These are phyloP conservation scores for Phyllotis vaccarum DNA, from an alignment of 2,797 vertebrate species.

Conservation along the genomic window DNA sequence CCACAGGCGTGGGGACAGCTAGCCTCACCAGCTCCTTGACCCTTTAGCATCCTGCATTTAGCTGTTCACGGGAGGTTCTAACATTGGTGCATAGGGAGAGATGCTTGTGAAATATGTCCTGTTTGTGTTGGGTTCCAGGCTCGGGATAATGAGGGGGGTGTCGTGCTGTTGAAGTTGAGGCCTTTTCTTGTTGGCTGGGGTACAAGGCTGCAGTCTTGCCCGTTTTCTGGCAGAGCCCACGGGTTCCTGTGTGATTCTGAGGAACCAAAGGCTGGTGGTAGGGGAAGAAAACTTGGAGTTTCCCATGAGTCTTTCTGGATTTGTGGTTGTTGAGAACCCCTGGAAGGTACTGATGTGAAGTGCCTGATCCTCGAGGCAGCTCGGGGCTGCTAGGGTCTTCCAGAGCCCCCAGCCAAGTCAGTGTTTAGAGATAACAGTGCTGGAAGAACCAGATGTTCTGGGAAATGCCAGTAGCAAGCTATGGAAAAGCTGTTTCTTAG, in stretches of 20 bases:
- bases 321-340: constrained; percentile 15
- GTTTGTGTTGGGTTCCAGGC: constrained; percentile 79
- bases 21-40: constrained; percentile 48
- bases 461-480: background rate
- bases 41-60: constrained; percentile 73
- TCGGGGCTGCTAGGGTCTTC: background rate
- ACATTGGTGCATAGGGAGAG: background rate
- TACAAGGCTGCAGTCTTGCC: constrained; percentile 42
- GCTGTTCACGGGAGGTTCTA: constrained; percentile 42
- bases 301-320: constrained; percentile 45
- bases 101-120: constrained; percentile 76
- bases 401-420: background rate
- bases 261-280: constrained; percentile 7
- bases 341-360: background rate
- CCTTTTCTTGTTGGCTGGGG: constrained; percentile 59
- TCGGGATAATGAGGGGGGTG: constrained; percentile 51
- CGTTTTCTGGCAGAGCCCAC: constrained; percentile 80
- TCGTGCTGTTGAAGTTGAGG: constrained; percentile 67
- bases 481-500: constrained; percentile 20
- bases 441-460: background rate
- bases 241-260: constrained; percentile 55
- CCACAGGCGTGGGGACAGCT: constrained; percentile 44
- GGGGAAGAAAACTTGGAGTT: constrained; percentile 67
- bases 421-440: background rate
- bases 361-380: background rate